Base-by-base conservation (phyloP, 92 coral and sea anemone genomes). In the Palythoa grandiflora region DNA sequence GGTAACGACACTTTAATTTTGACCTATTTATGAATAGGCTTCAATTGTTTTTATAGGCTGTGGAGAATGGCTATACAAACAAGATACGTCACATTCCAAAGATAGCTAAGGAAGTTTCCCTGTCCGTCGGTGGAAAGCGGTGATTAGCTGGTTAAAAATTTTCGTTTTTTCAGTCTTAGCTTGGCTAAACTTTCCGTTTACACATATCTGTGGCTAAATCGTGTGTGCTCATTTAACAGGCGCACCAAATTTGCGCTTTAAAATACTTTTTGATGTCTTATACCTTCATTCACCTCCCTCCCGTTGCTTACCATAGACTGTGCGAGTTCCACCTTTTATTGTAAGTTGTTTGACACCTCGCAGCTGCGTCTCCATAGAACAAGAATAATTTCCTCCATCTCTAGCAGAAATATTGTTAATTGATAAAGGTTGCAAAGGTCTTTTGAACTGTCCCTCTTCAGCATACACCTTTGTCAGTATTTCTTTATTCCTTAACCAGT, bases 381-480 rank as follows among this genome's bases (percentile, higher is more conserved):
- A 77, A 5, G 83, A 54, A 65, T 77, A 77, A 36, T 77, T 77
- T 6, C 83, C 83, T 52, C 83, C 83, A 77, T 53, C 50, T 77
- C 21, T 53, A 8, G 83, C 53, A 54, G 83, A 77, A 3, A 77
- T 52, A 0, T 77, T 77, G 83, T 8, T 14, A 50, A 77, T 21
- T 53, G 20, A 54, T 48, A 77, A 40, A 5, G 83, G 83, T 36
- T 77, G 17, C 19, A 77, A 53, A 20, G 48, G 53, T 77, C 48
- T 77, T 77, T 77, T 17, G 36, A 77, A 77, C 10, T 20, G 47
- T 77, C 83, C 83, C 13, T 6, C 63, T 14, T 54, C 47, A 15
- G 83, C 68, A 13, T 53, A 15, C 63, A 77, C 44, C 36, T 68
- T 52, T 77, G 35, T 1, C 11, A 54, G 16, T 35, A 77, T 54